Conservation (phyloP, 2,113 vertebrate genomes). For the Kobus ellipsiprymnus region DNA sequence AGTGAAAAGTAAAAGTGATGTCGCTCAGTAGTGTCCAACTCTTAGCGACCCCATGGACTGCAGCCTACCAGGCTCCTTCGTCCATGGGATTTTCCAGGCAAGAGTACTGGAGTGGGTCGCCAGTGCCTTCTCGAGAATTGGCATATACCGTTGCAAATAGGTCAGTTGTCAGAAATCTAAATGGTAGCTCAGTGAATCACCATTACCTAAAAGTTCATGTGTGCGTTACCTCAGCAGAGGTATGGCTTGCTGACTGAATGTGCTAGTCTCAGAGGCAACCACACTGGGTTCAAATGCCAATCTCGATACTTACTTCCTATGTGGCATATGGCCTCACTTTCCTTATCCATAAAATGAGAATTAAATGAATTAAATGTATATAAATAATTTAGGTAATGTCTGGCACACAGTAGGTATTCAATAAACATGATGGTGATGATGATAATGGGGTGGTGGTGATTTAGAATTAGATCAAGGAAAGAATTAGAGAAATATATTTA, state of each 20-base stretch:
- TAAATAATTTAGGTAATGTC: background rate
- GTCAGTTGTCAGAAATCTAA: background rate
- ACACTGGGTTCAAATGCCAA: background rate
- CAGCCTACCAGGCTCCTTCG: no score
- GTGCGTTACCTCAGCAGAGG: background rate
- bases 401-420: background rate
- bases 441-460: background rate
- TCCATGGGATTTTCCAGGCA: no score
- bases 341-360: background rate
- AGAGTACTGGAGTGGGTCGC: no score
- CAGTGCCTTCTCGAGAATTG: background rate
- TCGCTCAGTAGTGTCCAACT: no score
- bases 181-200: no score
- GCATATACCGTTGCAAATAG: background rate
- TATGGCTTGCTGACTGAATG: fast-evolving
- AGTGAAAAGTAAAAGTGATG: no score
- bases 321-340: background rate
- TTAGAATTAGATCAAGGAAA: background rate
- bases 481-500: background rate
- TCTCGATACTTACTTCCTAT: no score
- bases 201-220: background rate
- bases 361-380: background rate
- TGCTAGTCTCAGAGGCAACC: background rate
- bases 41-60: no score
- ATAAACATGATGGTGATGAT: background rate